phyloP scores from a whole-genome alignment of 2,888 invertebrate species.

The Callyntrura sp. region DNA sequence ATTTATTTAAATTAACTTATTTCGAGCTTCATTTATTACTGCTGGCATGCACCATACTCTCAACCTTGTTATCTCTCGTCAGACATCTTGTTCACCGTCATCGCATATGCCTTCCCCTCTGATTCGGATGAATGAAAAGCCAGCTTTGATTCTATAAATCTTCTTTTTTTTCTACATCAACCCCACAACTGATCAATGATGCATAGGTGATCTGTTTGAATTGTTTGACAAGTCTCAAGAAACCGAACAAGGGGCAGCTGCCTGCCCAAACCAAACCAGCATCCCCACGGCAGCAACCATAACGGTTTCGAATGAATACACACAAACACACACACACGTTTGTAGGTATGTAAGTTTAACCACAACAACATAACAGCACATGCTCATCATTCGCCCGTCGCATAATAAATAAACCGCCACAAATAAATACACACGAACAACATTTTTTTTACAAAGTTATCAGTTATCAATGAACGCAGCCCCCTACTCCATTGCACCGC shows the following conservation, averaged over 20 bases:
- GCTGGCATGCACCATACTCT: not conserved
- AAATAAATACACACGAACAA: not conserved
- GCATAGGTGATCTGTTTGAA: conserved; percentile 10
- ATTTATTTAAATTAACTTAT: conserved; percentile 47
- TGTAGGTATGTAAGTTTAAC: not conserved
- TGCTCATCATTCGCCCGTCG: no score
- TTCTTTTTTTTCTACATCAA: not conserved
- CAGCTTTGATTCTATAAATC: not conserved
- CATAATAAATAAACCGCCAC: not conserved
- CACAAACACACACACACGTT: no score
- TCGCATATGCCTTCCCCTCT: not conserved
- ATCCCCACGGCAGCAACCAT: not conserved
- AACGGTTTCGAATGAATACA: conserved; percentile 3
- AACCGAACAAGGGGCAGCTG: conserved; percentile 65
- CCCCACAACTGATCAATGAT: no score
- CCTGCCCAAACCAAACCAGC: conserved; percentile 68
- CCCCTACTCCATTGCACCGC: not conserved
- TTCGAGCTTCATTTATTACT: not conserved
- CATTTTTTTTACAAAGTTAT: not conserved
- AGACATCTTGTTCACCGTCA: conserved; percentile 36
- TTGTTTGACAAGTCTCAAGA: conserved; percentile 15
- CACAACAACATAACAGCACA: not conserved
- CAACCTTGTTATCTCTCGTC: not conserved
- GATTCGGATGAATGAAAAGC: conserved; percentile 28
- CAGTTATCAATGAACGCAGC: conserved; percentile 33